phyloP scores from a whole-genome alignment of 2,797 vertebrate species.

The Takifugu rubripes region DNA sequence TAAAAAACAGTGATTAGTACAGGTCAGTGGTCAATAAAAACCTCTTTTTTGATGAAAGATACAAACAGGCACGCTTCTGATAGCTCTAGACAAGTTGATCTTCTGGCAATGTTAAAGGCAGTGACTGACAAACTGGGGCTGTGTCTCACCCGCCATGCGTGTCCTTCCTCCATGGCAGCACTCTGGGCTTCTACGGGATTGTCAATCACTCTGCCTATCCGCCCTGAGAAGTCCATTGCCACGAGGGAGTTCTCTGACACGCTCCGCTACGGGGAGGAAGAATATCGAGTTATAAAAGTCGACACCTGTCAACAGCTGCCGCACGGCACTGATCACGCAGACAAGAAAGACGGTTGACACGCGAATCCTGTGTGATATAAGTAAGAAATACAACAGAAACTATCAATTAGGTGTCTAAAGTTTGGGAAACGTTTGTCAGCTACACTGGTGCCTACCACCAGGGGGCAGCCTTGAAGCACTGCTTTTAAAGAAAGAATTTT shows the following conservation, averaged over 20 bases:
- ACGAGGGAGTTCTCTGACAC: conserved; percentile 98
- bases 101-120: not conserved
- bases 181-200: conserved; percentile 96
- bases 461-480: no score
- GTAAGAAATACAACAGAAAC: not conserved
- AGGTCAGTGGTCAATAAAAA: no score
- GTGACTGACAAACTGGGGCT: not conserved
- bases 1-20: conserved; percentile 35
- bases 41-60: not conserved
- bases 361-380: no score
- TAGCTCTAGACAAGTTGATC: not conserved
- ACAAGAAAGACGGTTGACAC: no score
- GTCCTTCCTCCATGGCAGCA: conserved; percentile 96
- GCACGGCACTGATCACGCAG: no score
- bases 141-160: conserved; percentile 93
- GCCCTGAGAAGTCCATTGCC: conserved; percentile 99
- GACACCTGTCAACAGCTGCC: no score
- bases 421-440: no score
- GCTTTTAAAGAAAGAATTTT: no score
- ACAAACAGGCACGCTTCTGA: no score
- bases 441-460: no score
- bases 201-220: conserved; percentile 96
- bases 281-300: conserved; percentile 39
- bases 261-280: conserved; percentile 83
- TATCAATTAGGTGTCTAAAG: no score